Base-by-base conservation (phyloP, 2,888 invertebrate genomes). In the Ormyrus pomaceus region DNA sequence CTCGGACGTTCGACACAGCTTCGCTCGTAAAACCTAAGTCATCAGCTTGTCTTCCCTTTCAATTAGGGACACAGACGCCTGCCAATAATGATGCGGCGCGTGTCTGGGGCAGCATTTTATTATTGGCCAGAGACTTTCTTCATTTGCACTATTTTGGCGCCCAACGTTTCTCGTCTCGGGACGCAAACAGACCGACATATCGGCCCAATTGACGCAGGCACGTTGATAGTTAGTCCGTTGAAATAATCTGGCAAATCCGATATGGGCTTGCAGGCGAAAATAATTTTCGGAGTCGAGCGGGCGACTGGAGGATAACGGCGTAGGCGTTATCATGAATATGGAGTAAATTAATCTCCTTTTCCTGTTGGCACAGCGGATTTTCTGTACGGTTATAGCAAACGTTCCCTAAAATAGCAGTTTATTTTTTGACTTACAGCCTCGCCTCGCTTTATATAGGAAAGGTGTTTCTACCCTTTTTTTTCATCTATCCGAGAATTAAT, bases 21-120 rank as follows among this genome's bases (percentile, higher is more conserved):
- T 69, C 70, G 75, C 82, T 85, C 85, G 83, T 86, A 86, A 86
- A 86, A 78, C 84, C 82, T 84, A 82, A 83, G 83, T 84, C 83
- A 85, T 85, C 83, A 82, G 80, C 66, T 80, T 79, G 71, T 79
- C 82, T 81, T 82, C 65, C 74, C 71, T 50, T 80, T 83, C 81
- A 81, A 84, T 84, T 81, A 34, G 34, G 34, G 34, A 34, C 34
- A 3, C 34, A 3, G 34, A 34, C 34, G 34, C 34, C 34, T 34
- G 34, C 34, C 34, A 34, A 3, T 34, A 34, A 34, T 3, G 34
- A 34, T 34, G 34, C 34, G 34, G 2, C 34, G 34, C 34, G 34
- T 34, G 2, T 34, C 34, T 19, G 34, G 34, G 34, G 2, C 34
- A 34, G 2, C 34, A 34, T 34, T 34, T 34, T 34, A 2, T 34